Conservation (phyloP, 2,113 vertebrate species). For the Bubo scandiacus region DNA sequence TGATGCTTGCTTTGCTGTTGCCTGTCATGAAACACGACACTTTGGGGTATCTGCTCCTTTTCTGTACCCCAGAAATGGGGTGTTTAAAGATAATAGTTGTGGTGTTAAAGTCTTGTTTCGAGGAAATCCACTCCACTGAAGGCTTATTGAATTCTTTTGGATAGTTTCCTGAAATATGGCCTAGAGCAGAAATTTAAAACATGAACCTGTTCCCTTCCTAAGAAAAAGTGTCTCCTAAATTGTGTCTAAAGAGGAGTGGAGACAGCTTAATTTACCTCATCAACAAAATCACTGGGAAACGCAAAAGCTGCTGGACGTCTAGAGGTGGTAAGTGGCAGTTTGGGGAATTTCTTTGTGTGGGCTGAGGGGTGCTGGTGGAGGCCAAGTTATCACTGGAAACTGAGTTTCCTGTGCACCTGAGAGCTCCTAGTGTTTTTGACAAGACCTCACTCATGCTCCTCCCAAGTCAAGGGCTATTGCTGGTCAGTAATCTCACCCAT, state of each 20-base stretch:
- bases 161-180: neutral
- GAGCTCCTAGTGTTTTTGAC: neutral
- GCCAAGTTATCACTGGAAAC: neutral
- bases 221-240: neutral
- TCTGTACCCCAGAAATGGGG: rapidly evolving
- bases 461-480: neutral
- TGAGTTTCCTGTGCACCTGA: neutral
- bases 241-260: neutral
- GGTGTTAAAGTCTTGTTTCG: neutral
- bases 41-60: neutral
- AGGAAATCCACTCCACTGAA: neutral
- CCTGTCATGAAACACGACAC: rapidly evolving
- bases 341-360: neutral
- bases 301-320: neutral
- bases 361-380: neutral
- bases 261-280: neutral
- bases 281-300: neutral
- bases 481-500: neutral
- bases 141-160: neutral
- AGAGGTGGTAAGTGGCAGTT: neutral
- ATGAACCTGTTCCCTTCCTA: neutral
- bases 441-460: neutral
- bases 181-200: neutral
- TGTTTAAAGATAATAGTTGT: neutral
- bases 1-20: neutral